Conservation (phyloP, 2,888 invertebrate species). For the Agonum fuliginosum region DNA sequence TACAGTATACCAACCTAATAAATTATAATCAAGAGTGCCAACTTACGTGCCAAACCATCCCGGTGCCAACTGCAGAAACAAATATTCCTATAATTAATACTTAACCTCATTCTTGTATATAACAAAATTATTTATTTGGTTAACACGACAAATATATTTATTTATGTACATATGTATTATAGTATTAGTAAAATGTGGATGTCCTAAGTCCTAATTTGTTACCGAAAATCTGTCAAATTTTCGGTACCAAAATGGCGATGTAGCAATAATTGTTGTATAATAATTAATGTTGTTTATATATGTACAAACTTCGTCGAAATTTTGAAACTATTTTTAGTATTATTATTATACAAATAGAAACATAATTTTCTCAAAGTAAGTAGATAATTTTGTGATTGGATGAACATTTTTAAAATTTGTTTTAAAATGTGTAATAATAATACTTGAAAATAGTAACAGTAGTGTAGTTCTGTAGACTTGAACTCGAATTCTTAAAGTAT, state of each 20-base stretch:
- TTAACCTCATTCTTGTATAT: slow-evolving; percentile 61
- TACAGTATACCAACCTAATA: no score
- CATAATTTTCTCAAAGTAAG: no score
- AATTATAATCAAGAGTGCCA: slow-evolving; percentile 67
- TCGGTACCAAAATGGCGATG: slow-evolving; percentile 33
- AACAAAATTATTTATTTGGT: slow-evolving; percentile 65
- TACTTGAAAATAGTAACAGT: slow-evolving; percentile 6
- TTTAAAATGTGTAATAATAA: slow-evolving; percentile 32
- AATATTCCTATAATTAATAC: slow-evolving; percentile 56
- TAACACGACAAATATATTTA: slow-evolving; percentile 62
- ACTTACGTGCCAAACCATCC: slow-evolving; percentile 67
- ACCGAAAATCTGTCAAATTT: slow-evolving; percentile 44
- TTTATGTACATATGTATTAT: slow-evolving; percentile 63
- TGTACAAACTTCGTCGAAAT: slow-evolving; percentile 56
- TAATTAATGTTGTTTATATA: slow-evolving; percentile 54
- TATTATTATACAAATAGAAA: slow-evolving; percentile 38
- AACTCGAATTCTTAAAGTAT: slow-evolving; percentile 46
- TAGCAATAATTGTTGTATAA: slow-evolving; percentile 58
- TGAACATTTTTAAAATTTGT: neutral
- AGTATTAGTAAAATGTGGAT: slow-evolving; percentile 36
- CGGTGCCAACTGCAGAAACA: slow-evolving; percentile 64
- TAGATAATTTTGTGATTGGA: neutral
- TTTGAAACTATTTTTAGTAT: slow-evolving; percentile 38
- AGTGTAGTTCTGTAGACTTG: slow-evolving; percentile 36
- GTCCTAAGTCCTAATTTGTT: neutral